Base-by-base conservation (phyloP, 2,888 invertebrate genomes). In the Drosophila imparisetae region DNA sequence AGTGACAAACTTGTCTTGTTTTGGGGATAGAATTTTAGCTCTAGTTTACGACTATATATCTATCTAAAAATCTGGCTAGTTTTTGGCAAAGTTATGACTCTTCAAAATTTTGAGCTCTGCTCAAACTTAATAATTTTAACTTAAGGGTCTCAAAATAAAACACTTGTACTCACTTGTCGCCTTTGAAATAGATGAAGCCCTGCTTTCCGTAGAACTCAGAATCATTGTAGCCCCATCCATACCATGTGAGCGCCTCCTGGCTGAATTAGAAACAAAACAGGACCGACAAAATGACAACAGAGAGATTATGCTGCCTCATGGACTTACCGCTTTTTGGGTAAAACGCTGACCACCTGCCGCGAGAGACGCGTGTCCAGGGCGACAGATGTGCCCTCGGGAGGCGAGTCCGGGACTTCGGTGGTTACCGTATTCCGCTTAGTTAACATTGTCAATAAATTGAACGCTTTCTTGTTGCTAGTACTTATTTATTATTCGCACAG, bases 221-320 rank as follows among this genome's bases (percentile, higher is more conserved):
- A 93, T 99, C 99, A 79, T 96, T 97, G 94, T 99, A 99, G n/a
- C 99, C 99, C 99, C 99, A 99, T 29, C 99, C 99, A 94, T 99
- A 98, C 99, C 99, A 99, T 94, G 98, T 99, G 59, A 99, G 94
- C 40, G 97, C 93, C 62, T 98, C 96, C 93, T 98, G 98, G 89
- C 98, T 98, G 32, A 8, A 67, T 40, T 49, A 1, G 94, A 66
- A 58, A 13, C 21, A 27, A 40, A 36, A 50, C 11, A 38, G 27
- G 4, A 32, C 2, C 48, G 21, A 27, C 2, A n/a, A 54, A 21
- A 34, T 67, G 73, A 10, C 62, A 67, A 58, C 55, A 7, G 15
- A 6, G n/a, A 27, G 15, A 2, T 18, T 6, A 21, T 48, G 52
- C 4, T 7, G 18, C 34, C 21, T 13, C 10, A 7, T 3, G 13